Evolutionary conservation across 2,797 vertebrate genomes (phyloP).

Genomic region (Triplophysa bombifrons): DNA sequence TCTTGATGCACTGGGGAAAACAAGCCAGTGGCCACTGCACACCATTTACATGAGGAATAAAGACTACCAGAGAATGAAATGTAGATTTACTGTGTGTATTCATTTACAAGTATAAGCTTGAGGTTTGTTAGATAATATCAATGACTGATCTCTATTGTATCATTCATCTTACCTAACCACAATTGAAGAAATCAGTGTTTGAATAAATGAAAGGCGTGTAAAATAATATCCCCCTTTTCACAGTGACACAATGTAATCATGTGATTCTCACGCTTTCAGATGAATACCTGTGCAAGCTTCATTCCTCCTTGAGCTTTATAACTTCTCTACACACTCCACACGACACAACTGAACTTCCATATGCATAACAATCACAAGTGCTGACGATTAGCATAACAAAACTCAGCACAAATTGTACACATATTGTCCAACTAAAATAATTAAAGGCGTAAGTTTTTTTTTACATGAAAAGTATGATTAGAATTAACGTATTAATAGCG

Average conservation of each 20-base stretch:
- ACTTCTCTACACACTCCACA: slow-evolving; percentile 20
- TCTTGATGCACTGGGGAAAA: slow-evolving; percentile 22
- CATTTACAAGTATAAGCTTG: neutral
- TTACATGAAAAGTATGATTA: too few relatives aligned
- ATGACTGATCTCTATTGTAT: slow-evolving; percentile 1
- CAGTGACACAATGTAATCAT: slow-evolving; percentile 19
- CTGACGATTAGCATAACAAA: neutral
- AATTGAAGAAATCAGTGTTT: neutral
- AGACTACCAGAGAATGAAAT: neutral
- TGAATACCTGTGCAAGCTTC: neutral
- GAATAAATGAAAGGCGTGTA: slow-evolving; percentile 31
- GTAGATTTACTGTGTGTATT: neutral
- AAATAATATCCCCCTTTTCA: slow-evolving; percentile 31
- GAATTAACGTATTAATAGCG: too few relatives aligned
- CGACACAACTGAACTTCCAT: slow-evolving; percentile 10
- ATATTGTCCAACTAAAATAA: neutral
- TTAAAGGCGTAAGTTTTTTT: neutral
- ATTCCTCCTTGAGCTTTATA: slow-evolving; percentile 10
- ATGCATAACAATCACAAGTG: neutral
- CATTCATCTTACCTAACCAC: neutral
- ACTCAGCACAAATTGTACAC: neutral
- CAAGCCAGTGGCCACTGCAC: neutral
- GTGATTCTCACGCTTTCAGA: slow-evolving; percentile 1
- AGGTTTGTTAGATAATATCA: neutral
- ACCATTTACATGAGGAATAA: slow-evolving; percentile 25